These are phyloP conservation scores for Azorinus chamasolen DNA, from an alignment of 2,888 invertebrate species.

Conservation along the genomic window DNA sequence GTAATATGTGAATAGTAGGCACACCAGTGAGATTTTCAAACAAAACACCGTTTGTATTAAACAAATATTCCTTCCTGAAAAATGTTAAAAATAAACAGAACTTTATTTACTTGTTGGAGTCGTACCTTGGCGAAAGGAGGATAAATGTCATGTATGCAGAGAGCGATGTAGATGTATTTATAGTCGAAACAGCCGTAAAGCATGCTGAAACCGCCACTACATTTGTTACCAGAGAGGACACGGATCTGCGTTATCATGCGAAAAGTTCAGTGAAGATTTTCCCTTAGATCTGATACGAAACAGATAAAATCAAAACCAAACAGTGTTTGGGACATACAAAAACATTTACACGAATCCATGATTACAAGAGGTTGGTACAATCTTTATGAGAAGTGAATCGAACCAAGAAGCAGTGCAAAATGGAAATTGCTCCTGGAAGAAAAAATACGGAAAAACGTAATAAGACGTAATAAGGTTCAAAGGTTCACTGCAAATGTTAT, in stretches of 20 bases:
- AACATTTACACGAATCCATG: not conserved
- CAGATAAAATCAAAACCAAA: not conserved
- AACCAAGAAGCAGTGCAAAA: not conserved
- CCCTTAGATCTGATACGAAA: too few species aligned
- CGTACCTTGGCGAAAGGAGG: constrained; percentile 27
- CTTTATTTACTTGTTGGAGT: constrained; percentile 23
- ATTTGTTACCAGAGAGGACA: constrained; percentile 69
- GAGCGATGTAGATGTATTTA: constrained; percentile 65
- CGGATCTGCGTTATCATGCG: constrained; percentile 65
- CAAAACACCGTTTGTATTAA: constrained; percentile 42
- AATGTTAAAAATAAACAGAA: too few species aligned
- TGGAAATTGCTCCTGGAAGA: not conserved
- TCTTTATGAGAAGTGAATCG: not conserved
- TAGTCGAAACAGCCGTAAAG: constrained; percentile 61
- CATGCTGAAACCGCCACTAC: constrained; percentile 32
- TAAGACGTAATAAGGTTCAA: constrained; percentile 2
- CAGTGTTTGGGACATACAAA: too few species aligned
- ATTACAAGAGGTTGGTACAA: not conserved
- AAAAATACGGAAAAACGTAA: not conserved
- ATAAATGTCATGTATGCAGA: constrained; percentile 49
- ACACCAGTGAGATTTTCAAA: constrained; percentile 21
- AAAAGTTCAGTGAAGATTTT: not conserved
- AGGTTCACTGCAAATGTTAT: constrained; percentile 34
- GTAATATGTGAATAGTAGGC: too few species aligned
- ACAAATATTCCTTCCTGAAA: constrained; percentile 26